Conservation (phyloP, 2,888 invertebrate species). For the Eumerus sabulonum region DNA sequence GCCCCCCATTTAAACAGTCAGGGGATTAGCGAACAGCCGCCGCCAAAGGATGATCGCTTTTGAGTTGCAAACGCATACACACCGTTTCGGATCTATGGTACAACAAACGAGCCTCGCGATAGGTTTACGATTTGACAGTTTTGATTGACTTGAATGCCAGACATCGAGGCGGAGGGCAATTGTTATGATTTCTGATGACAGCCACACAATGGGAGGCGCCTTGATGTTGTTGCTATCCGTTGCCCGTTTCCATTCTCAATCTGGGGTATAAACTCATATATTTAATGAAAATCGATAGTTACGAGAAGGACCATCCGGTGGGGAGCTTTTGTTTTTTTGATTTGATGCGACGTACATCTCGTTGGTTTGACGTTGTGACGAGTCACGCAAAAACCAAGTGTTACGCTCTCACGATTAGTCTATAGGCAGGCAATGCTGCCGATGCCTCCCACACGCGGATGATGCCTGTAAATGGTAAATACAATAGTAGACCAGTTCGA, state of each 20-base stretch:
- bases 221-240: conserved; percentile 45
- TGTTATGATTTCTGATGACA: conserved; percentile 69
- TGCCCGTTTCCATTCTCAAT: conserved; percentile 8
- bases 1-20: conserved; percentile 58
- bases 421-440: conserved; percentile 15
- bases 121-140: conserved; percentile 69
- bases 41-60: conserved; percentile 56
- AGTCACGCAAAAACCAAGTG: not conserved
- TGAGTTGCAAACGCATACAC: conserved; percentile 6
- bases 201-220: conserved; percentile 69
- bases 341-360: conserved; percentile 30
- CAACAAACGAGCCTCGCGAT: conserved; percentile 33
- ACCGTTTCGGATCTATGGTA: conserved; percentile 6
- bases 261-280: conserved; percentile 56
- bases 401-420: conserved; percentile 30
- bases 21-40: conserved; percentile 55
- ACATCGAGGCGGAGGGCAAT: conserved; percentile 68
- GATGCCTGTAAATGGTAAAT: conserved; percentile 52
- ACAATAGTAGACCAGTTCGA: conserved; percentile 35
- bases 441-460: conserved; percentile 46
- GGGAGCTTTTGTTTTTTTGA: conserved; percentile 49
- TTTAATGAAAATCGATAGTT: conserved; percentile 62
- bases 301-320: too few species aligned
- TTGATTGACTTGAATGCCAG: conserved; percentile 69
- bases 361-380: conserved; percentile 12